Evolutionary conservation across 2,888 invertebrate species (phyloP), one percentile per base, ranked within the genome.

Genomic region (Drosophila robusta): DNA sequence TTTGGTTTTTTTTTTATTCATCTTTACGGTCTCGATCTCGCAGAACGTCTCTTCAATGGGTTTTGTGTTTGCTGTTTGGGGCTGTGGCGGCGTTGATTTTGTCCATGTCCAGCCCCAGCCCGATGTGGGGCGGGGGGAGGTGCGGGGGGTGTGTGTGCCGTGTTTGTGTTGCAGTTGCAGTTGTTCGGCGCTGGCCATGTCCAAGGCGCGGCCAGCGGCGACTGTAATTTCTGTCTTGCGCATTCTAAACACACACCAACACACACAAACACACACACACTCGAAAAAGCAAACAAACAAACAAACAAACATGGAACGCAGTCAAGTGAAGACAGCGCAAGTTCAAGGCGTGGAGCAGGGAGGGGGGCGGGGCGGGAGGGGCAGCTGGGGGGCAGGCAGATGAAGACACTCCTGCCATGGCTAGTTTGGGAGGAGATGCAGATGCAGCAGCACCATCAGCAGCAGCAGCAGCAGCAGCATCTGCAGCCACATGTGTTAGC

Each of bases 221-320:
- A 75, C 75, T 80, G 81, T 86, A 86, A 88, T 86, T 85, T 88
- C 81, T 76, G 72, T 83, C 78, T 71, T 79, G 78, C 78, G 80
- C 75, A 87, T 82, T 76, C 81, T 75, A 82, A 79, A 77, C 78
- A 85, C 85, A 75, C 72, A 72, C 51, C 63, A 51, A 65, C 63
- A 68, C 75, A 71, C 56, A 75, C 51, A 70, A 51, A 51, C 16
- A 54, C 46, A 54, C 24, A 24, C 41, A 76, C 73, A 77, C 75
- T 75, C 78, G 78, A 82, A 82, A 78, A 83, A 78, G 85, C 73
- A 78, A 82, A 84, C 67, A 81, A 81, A 82, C 74, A 74, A 83
- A 82, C 74, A 80, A 82, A 86, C 88, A 82, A 87, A 85, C 86
- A 87, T 70, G 76, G 60, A 76, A 82, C 77, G 86, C 86, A 83